Evolutionary conservation across 2,113 vertebrate species (phyloP).

Genomic region (Rallus limicola): DNA sequence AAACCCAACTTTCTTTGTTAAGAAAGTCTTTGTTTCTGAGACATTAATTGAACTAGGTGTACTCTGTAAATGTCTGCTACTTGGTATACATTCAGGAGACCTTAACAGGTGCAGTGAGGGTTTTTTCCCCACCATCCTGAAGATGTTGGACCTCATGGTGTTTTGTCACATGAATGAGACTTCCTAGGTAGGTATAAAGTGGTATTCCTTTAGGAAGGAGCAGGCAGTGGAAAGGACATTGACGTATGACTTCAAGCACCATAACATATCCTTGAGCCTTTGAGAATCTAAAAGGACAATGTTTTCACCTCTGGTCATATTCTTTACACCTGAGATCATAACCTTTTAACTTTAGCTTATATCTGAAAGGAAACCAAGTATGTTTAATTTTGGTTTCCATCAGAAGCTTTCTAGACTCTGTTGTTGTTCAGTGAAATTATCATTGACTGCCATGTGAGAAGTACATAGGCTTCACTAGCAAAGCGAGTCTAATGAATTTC

Average conservation of each 20-base stretch:
- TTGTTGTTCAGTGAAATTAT: neutral
- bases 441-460: neutral
- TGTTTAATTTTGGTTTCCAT: neutral
- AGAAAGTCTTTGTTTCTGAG: neutral
- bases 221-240: neutral
- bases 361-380: neutral
- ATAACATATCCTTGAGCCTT: neutral
- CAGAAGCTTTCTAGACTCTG: neutral
- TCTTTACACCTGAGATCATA: neutral
- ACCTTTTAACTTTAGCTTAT: neutral
- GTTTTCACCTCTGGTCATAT: neutral
- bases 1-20: neutral
- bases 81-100: no score
- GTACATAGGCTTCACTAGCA: neutral
- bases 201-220: neutral
- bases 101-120: neutral
- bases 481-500: neutral
- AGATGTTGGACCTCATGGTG: neutral
- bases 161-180: neutral
- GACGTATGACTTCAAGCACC: neutral
- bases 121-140: neutral
- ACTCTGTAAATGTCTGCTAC: neutral
- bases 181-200: neutral
- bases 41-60: neutral
- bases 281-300: neutral